Conservation (phyloP, 2,888 invertebrate genomes). For the Cataglyphis altisquamis region DNA sequence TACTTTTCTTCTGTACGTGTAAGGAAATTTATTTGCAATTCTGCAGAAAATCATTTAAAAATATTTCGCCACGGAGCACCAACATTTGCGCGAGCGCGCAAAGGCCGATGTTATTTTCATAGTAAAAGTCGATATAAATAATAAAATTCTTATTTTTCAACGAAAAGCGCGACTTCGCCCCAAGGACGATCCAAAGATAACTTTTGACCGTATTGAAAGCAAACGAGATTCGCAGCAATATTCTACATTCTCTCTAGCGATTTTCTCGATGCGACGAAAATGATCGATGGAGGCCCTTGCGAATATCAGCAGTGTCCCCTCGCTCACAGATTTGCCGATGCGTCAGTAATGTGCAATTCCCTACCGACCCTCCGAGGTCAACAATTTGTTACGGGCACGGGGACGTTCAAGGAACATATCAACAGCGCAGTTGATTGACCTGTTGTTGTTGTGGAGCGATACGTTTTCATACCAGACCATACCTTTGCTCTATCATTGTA, state of each 20-base stretch:
- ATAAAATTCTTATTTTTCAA: background rate
- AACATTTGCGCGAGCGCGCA: background rate
- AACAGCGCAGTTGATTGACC: conserved; percentile 76
- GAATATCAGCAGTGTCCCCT: conserved; percentile 58
- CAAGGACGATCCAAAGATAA: background rate
- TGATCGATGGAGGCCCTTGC: conserved; percentile 48
- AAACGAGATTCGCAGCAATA: background rate
- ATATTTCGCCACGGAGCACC: background rate
- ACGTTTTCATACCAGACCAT: conserved; percentile 11
- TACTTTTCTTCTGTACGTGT: background rate
- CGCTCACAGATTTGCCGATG: conserved; percentile 63
- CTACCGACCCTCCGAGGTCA: conserved; percentile 71
- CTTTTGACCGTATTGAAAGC: background rate
- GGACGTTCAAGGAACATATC: conserved; percentile 67
- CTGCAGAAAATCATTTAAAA: background rate
- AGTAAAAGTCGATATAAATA: background rate
- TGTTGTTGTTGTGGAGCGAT: conserved; percentile 46
- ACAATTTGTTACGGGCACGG: conserved; percentile 75
- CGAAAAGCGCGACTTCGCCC: background rate
- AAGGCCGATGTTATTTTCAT: background rate
- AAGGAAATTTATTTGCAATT: background rate
- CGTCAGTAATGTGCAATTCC: conserved; percentile 68
- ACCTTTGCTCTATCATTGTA: background rate
- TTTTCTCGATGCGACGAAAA: conserved; percentile 45
- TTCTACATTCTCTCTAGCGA: conserved; percentile 4